A percentile compares a stretch with the other conserved stretches of the same genome.
Conservation (phyloP, 2,113 vertebrate species). For the Catharus minimus region DNA sequence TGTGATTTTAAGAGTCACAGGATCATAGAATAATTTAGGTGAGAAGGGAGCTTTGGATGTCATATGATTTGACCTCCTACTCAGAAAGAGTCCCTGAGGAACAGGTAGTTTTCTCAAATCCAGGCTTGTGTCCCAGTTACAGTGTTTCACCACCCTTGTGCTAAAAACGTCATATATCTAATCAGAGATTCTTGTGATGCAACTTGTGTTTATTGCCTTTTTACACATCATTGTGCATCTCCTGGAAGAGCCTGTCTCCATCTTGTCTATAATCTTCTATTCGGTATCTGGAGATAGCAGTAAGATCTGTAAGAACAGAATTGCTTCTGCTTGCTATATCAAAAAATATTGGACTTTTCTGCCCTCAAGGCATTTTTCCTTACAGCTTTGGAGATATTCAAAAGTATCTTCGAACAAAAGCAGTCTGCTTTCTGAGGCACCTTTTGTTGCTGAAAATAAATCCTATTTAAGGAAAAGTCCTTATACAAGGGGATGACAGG, state of each 20-base stretch:
- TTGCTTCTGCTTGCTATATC: not conserved
- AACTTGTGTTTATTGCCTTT: not conserved
- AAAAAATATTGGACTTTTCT: not conserved
- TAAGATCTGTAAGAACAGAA: not conserved
- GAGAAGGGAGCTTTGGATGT: not conserved
- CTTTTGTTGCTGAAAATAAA: constrained; percentile 1
- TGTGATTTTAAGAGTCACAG: not conserved
- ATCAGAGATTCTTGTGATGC: not conserved
- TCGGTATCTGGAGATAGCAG: not conserved
- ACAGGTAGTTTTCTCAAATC: not conserved
- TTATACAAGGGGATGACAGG: not conserved
- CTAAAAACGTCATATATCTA: not conserved
- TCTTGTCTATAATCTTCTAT: not conserved
- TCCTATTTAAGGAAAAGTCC: constrained; percentile 4
- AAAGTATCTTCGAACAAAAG: not conserved
- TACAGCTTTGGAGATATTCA: not conserved
- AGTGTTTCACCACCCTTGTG: not conserved
- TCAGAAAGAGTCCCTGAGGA: not conserved
- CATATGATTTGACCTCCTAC: not conserved
- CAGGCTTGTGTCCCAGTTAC: not conserved
- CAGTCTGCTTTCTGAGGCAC: not conserved
- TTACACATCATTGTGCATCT: not conserved
- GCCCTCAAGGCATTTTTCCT: not conserved
- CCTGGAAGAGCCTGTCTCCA: not conserved
- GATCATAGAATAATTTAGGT: not conserved